Evolutionary conservation across 92 coral and sea anemone genomes (phyloP), one percentile per base, ranked within the genome.

Genomic region (Galaxea fascicularis): DNA sequence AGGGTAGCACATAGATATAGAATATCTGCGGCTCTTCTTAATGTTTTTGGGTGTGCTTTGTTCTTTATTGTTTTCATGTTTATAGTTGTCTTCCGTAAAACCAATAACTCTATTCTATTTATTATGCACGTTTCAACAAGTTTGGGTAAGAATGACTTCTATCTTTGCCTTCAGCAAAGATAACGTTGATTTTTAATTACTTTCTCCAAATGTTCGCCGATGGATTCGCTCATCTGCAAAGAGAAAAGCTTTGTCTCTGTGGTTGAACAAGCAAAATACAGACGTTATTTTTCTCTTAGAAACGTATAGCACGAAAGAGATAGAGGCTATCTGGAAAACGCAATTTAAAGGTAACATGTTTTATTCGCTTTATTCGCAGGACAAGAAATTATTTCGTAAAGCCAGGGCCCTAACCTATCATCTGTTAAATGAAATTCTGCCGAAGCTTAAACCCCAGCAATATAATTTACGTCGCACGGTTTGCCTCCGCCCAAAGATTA

Each of bases 21-120:
- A 59, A 59, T 59, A 59, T 59, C 65, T 59, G 65, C 65, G 18
- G 65, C 27, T 59, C 65, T 59, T 59, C 65, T 59, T 59, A 59
- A 59, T 59, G 65, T n/a, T 8, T 59, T 22, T 59, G 60, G 17
- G 21, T 20, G 26, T 18, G 7, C 2, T 59, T 59, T 25, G 18
- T 25, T 59, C 26, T 22, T 20, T 27, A 59, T 59, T 59, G 65
- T 59, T 59, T 54, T 12, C 15, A 59, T 59, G 65, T n/a, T 59
- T 21, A n/a, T 59, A 20, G 65, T 59, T 59, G n/a, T n/a, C 21
- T 59, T 21, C 10, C n/a, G 28, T 59, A 18, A 4, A 59, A 18
- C 27, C 18, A 59, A 4, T 21, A 59, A n/a, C n/a, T 21, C 21
- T 59, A 27, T 59, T 59, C 65, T 59, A 15, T 27, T 59, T 22